A percentile compares a stretch with the other conserved stretches of the same genome.
These are phyloP conservation scores for Spilarctia lutea DNA, from an alignment of 2,888 invertebrate species.

Conservation along the genomic window DNA sequence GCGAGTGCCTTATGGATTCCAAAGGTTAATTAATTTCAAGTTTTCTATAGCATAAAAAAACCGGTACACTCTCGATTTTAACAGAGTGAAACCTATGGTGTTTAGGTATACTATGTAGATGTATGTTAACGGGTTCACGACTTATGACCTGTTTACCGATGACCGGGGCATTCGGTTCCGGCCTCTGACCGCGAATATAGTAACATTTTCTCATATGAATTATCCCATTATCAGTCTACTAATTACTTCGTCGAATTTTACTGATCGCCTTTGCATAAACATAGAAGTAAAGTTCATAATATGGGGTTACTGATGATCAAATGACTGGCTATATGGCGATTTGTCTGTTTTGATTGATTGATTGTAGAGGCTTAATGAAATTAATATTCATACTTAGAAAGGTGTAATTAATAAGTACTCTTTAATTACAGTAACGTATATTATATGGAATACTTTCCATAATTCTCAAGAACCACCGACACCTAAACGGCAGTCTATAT, in stretches of 20 bases:
- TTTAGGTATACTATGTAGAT: slow-evolving; percentile 29
- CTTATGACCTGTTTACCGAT: slow-evolving; percentile 41
- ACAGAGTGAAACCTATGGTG: slow-evolving; percentile 29
- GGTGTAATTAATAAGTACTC: not conserved
- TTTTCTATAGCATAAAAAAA: slow-evolving; percentile 39
- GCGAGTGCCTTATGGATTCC: slow-evolving; percentile 38
- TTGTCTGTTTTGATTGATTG: slow-evolving; percentile 31
- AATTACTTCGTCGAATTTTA: slow-evolving; percentile 23
- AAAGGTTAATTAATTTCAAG: slow-evolving; percentile 41
- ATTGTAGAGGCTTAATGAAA: slow-evolving; percentile 25
- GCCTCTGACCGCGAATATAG: slow-evolving; percentile 39
- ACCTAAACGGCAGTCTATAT: no score
- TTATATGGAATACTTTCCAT: not conserved
- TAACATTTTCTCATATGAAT: slow-evolving; percentile 33
- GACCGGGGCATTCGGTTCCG: slow-evolving; percentile 18
- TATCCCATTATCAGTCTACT: slow-evolving; percentile 37
- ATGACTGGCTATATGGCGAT: slow-evolving; percentile 3
- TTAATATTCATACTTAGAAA: slow-evolving; percentile 13
- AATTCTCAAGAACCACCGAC: not conserved
- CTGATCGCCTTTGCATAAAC: slow-evolving; percentile 21
- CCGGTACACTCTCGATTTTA: slow-evolving; percentile 46
- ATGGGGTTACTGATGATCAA: slow-evolving; percentile 21
- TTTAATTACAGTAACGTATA: not conserved
- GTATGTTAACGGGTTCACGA: slow-evolving; percentile 31
- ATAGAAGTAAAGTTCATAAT: slow-evolving; percentile 22